These are phyloP conservation scores for Campoplex nolae DNA, from an alignment of 2,888 invertebrate genomes.

Conservation along the genomic window DNA sequence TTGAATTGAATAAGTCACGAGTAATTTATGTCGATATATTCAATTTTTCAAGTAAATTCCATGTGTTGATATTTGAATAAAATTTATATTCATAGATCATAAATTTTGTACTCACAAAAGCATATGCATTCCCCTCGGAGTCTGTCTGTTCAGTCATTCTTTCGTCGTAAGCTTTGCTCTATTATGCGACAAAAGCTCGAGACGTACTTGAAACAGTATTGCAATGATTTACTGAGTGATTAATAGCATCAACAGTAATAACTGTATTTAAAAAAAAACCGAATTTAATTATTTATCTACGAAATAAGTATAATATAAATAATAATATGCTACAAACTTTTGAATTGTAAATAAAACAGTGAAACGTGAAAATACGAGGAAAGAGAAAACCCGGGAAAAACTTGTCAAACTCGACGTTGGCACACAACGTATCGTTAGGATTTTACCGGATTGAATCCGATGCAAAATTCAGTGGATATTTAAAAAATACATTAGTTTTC, in stretches of 20 bases:
- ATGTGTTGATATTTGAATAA: background rate
- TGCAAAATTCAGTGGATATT: background rate
- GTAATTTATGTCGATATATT: too few species aligned
- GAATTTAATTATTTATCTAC: background rate
- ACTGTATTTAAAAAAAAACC: background rate
- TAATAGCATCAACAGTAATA: background rate
- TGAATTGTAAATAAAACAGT: background rate
- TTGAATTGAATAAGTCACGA: too few species aligned
- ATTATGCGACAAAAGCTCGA: background rate
- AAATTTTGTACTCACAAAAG: constrained; percentile 74
- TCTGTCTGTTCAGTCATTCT: constrained; percentile 74
- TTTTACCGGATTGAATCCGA: background rate
- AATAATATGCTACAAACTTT: background rate
- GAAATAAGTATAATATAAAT: background rate
- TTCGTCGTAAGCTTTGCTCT: background rate
- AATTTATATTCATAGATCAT: background rate
- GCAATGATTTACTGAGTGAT: background rate
- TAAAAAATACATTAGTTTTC: background rate
- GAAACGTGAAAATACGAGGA: background rate
- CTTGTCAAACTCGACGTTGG: background rate
- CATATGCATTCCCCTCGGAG: constrained; percentile 75
- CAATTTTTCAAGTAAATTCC: too few species aligned
- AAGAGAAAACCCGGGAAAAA: background rate
- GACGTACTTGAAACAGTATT: background rate
- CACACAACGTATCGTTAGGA: background rate